Conservation (phyloP, 2,888 invertebrate species). For the Eumacrocentrus americanus region DNA sequence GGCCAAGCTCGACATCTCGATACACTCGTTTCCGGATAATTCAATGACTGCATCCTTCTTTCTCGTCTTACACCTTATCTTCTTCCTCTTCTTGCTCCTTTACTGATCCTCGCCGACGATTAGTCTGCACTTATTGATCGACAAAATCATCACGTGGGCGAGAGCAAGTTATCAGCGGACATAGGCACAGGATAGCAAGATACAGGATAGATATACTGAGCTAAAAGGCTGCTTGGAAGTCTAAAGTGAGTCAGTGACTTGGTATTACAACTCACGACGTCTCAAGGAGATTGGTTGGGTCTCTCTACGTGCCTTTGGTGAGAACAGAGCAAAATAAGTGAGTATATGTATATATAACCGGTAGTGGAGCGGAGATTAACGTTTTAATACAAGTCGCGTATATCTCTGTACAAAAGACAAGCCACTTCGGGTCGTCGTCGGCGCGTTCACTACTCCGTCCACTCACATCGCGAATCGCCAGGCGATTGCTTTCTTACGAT, state of each 20-base stretch:
- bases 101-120: constrained; percentile 1
- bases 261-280: constrained; percentile 1
- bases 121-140: constrained; percentile 2
- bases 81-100: constrained; percentile 17
- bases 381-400: constrained; percentile 52
- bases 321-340: neutral
- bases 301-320: neutral
- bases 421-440: constrained; percentile 20
- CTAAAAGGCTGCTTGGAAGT: neutral
- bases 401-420: constrained; percentile 32
- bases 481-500: constrained; percentile 29
- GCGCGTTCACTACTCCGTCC: constrained; percentile 14
- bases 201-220: neutral
- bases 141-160: too few species aligned
- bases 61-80: constrained; percentile 18
- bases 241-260: neutral
- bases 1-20: constrained; percentile 55
- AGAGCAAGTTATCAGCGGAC: too few species aligned
- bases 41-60: constrained; percentile 35
- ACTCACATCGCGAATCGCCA: constrained; percentile 27
- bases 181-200: too few species aligned
- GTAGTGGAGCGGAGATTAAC: constrained; percentile 55
- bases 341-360: constrained; percentile 42
- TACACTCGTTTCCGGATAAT: constrained; percentile 36
- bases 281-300: neutral